phyloP scores from a whole-genome alignment of 2,888 invertebrate species.

The Rhogogaster chlorosoma region DNA sequence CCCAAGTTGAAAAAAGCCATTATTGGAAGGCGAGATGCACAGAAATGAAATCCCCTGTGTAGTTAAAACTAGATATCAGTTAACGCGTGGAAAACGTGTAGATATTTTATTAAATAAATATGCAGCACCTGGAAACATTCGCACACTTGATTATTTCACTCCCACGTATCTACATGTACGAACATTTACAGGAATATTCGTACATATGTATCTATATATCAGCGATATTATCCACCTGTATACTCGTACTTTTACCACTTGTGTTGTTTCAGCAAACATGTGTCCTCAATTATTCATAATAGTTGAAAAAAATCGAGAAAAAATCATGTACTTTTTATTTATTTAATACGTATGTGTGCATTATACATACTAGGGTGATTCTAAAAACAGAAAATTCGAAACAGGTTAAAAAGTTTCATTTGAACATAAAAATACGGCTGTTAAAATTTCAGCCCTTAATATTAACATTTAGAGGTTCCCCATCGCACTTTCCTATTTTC shows the following conservation, averaged over 20 bases:
- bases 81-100: not conserved
- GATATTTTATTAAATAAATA: not conserved
- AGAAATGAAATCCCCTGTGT: not conserved
- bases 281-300: not conserved
- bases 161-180: not conserved
- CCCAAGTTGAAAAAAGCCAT: not conserved
- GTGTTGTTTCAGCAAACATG: not conserved
- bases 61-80: not conserved
- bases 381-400: too few species aligned
- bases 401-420: too few species aligned
- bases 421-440: too few species aligned
- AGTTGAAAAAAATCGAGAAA: not conserved
- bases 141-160: not conserved
- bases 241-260: not conserved
- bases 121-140: not conserved
- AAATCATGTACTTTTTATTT: too few species aligned
- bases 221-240: not conserved
- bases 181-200: not conserved
- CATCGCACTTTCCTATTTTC: too few species aligned
- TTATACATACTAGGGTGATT: too few species aligned
- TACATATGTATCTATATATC: not conserved
- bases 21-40: not conserved
- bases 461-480: too few species aligned
- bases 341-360: too few species aligned
- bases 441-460: too few species aligned